Evolutionary conservation across 2,113 vertebrate species (phyloP), one percentile per base, ranked within the genome.

Genomic region (Clupea harengus): DNA sequence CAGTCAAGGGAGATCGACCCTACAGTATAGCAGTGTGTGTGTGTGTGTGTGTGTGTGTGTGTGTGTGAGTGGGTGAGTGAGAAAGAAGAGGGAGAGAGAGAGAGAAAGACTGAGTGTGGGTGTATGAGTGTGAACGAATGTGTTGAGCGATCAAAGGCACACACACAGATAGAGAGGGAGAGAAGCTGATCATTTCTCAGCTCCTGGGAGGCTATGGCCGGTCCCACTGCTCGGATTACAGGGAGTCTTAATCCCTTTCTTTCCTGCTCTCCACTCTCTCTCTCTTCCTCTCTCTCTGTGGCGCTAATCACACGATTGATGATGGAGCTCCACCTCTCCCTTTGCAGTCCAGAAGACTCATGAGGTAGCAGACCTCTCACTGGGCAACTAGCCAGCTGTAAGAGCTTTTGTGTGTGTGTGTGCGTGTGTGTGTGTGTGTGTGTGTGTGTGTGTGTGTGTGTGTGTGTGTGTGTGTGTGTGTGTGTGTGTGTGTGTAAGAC

Each of bases 341-440:
- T 78, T 78, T 6, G 72, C 72, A 78, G 25, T 78, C 72, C 4
- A 78, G 25, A 78, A 78, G 72, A 78, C 72, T 78, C 72, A 78
- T 78, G 72, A 78, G 72, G 28, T 78, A 78, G 72, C 72, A 39
- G 72, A 78, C 72, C 72, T 78, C 72, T 39, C 72, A 17, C 72
- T 78, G 72, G 72, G 72, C 72, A 78, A 78, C 72, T 78, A 78
- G 72, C 72, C 72, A 78, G 13, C 10, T 78, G 72, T 78, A 32
- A 78, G 32, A 78, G 72, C 72, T 78, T 75, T 39, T 44, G 28
- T 78, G 72, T 78, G 28, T 78, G 72, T 78, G 72, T 78, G 72
- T 32, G 67, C 32, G 84, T 81, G 45, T 78, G n/a, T 81, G 25
- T 81, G 39, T 28, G 54, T 67, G 32, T 81, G 57, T 64, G 57